Evolutionary conservation across 2,888 invertebrate species (phyloP), one percentile per base, ranked within the genome.

Genomic region (Nasonia oneida): DNA sequence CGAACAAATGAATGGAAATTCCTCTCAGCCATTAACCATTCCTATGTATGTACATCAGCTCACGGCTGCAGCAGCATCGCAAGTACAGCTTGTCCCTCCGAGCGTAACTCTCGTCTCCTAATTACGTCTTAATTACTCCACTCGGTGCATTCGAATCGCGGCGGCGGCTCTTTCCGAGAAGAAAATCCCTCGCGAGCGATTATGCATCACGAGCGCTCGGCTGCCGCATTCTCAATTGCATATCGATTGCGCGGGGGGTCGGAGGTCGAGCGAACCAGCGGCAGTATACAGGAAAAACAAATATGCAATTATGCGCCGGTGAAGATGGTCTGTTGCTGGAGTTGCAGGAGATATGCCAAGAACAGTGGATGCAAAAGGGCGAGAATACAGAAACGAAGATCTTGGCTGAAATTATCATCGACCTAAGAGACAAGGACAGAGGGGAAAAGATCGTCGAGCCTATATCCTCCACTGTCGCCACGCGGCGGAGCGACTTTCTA

Each of bases 251-350:
- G 50, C 14, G 18, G 64, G 8, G 42, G 73, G 42, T 67, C 39
- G 73, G 47, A 73, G 73, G 73, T 42, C 23, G 23, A 39, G 8
- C 15, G n/a, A 42, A n/a, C n/a, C 42, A 8, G n/a, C 12, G 12
- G 70, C 73, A 23, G n/a, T 67, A 29, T 29, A 29, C 6, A 73
- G 73, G 78, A 73, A 78, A 78, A 77, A 71, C 67, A 83, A 83
- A 71, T 77, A 83, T 61, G 29, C n/a, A 71, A 82, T 82, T 82
- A 75, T n/a, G 37, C 37, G n/a, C 37, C 15, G 18, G 53, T 15
- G 53, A 18, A 53, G 53, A 53, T 53, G 2, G 15, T 15, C 14
- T 53, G 23, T 37, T 33, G 23, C n/a, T 67, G 29, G 4, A 18
- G 39, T 39, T 5, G 18, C 47, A 50, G n/a, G 50, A 18, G 37